Conservation (phyloP, 2,888 invertebrate genomes). For the Ichneumon xanthorius region DNA sequence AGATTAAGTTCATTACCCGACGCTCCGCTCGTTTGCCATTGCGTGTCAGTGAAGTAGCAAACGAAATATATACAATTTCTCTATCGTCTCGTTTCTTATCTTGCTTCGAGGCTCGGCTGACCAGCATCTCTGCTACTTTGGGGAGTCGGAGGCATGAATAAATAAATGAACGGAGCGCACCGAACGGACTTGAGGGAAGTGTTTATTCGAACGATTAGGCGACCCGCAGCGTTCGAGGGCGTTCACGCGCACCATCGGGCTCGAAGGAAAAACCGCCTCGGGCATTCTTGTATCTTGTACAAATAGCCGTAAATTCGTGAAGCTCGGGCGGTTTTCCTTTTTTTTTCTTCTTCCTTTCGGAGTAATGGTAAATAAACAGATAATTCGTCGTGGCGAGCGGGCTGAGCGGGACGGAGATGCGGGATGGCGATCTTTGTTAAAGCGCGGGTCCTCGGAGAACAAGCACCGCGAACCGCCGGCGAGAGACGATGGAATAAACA, state of each 20-base stretch:
- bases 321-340: conserved; percentile 40
- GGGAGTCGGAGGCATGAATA: conserved; percentile 17
- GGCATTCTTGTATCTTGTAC: conserved; percentile 69
- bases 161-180: not conserved
- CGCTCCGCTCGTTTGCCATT: conserved; percentile 71
- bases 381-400: conserved; percentile 66
- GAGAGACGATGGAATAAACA: conserved; percentile 57
- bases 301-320: conserved; percentile 73
- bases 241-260: conserved; percentile 54
- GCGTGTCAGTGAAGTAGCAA: conserved; percentile 34
- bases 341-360: conserved; percentile 15
- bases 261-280: conserved; percentile 23
- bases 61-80: conserved; percentile 5
- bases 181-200: conserved; percentile 20
- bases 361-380: conserved; percentile 74
- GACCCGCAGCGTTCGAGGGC: conserved; percentile 54
- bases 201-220: conserved; percentile 72
- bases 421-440: conserved; percentile 65
- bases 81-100: conserved; percentile 5
- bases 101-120: not conserved
- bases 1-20: conserved; percentile 79
- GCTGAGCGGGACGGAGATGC: conserved; percentile 23
- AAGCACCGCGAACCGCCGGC: conserved; percentile 49
- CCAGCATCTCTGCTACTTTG: conserved; percentile 10
- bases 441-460: conserved; percentile 49